Evolutionary conservation across 2,113 vertebrate species (phyloP).

Genomic region (Riparia riparia): DNA sequence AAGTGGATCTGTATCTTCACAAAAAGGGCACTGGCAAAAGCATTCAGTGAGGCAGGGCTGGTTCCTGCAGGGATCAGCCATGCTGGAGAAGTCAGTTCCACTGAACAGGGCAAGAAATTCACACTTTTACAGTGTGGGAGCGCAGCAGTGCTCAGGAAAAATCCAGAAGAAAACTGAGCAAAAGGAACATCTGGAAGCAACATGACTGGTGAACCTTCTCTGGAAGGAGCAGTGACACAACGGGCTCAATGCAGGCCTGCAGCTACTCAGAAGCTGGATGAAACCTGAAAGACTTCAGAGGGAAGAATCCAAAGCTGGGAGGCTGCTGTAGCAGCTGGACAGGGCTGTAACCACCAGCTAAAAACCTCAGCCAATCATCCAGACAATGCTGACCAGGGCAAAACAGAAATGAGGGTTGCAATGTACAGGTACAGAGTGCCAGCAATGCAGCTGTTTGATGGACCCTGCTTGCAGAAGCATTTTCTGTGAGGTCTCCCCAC

Average conservation of each 20-base stretch:
- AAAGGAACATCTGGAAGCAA: background rate
- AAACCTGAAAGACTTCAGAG: background rate
- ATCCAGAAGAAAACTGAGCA: background rate
- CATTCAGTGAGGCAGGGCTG: background rate
- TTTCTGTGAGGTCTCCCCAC: background rate
- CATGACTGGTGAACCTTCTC: rapidly evolving
- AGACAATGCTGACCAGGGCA: background rate
- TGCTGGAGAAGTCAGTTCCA: background rate
- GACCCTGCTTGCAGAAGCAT: background rate
- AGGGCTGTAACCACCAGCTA: background rate
- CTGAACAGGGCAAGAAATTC: background rate
- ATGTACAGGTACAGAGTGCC: background rate
- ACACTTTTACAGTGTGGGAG: background rate
- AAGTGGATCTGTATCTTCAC: background rate
- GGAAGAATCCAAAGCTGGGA: background rate
- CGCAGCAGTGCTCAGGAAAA: background rate
- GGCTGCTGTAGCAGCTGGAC: background rate
- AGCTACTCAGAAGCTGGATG: background rate
- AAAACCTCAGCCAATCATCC: background rate
- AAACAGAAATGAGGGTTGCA: background rate
- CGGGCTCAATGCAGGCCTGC: rapidly evolving
- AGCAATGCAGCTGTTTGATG: background rate
- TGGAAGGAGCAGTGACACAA: background rate
- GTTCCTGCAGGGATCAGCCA: background rate
- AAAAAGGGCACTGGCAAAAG: background rate